These are phyloP conservation scores for Lochmaea capreae DNA, from an alignment of 2,888 invertebrate genomes.

Conservation along the genomic window DNA sequence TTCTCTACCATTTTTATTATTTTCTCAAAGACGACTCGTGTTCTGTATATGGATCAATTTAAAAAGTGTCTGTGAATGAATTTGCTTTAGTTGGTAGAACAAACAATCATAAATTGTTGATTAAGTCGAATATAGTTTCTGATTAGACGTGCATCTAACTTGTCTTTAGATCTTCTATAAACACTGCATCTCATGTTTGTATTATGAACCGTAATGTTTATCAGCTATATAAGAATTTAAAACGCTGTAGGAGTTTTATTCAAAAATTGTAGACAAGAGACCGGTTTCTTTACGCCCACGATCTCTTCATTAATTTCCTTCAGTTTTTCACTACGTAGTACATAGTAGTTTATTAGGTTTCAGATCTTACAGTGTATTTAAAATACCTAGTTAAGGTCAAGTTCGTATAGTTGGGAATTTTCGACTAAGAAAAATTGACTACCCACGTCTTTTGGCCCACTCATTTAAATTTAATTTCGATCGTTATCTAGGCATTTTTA, in stretches of 20 bases:
- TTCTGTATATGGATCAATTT: not conserved
- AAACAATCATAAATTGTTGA: not conserved
- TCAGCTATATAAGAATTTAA: not conserved
- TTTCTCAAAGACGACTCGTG: no score
- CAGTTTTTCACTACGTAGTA: not conserved
- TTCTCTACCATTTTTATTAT: not conserved
- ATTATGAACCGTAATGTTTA: not conserved
- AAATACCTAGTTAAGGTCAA: conserved; percentile 20
- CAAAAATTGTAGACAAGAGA: conserved; percentile 5
- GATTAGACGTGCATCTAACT: not conserved
- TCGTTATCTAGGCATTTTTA: no score
- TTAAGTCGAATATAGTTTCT: not conserved
- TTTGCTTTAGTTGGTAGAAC: not conserved
- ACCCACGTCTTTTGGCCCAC: not conserved
- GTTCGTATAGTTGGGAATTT: not conserved
- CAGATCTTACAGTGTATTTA: not conserved
- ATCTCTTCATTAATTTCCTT: conserved; percentile 21
- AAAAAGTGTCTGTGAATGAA: not conserved
- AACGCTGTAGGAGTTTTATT: conserved; percentile 11
- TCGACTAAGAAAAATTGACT: not conserved
- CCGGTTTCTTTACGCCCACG: conserved; percentile 43
- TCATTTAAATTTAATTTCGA: not conserved
- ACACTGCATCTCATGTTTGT: not conserved
- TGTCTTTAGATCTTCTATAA: not conserved
- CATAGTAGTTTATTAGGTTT: no score